These are phyloP conservation scores for Rhopilema esculentum DNA, from an alignment of 30 jellyfish, hydroid and myxozoan genomes.

Conservation along the genomic window DNA sequence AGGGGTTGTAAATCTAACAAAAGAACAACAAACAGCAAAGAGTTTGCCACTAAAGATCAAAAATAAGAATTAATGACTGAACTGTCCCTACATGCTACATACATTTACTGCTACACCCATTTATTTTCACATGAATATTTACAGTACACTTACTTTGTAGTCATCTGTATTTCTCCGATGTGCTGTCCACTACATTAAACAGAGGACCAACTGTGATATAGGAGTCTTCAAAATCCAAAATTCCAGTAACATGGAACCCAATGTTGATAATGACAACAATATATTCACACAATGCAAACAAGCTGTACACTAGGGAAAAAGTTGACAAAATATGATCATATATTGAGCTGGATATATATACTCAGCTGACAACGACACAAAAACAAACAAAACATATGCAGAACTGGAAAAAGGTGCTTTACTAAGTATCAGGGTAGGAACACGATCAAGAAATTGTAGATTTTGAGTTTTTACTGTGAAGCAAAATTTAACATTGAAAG, in stretches of 20 bases:
- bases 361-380: background rate
- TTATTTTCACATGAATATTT: background rate
- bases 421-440: too few relatives aligned
- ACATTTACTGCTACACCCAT: background rate
- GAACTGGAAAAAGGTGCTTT: too few relatives aligned
- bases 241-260: slow-evolving; percentile 65
- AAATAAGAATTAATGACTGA: too few relatives aligned
- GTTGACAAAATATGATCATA: background rate
- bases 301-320: slow-evolving; percentile 57
- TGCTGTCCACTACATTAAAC: background rate
- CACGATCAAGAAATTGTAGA: too few relatives aligned
- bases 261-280: slow-evolving; percentile 68
- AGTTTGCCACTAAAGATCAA: too few relatives aligned
- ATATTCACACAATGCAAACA: slow-evolving; percentile 85
- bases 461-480: too few relatives aligned
- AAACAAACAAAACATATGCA: background rate
- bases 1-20: too few relatives aligned
- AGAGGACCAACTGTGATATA: slow-evolving; percentile 65
- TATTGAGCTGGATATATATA: background rate
- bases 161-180: slow-evolving; percentile 66
- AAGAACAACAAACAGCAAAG: too few relatives aligned
- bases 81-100: too few relatives aligned
- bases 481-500: too few relatives aligned
- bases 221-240: slow-evolving; percentile 61
- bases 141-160: slow-evolving; percentile 11